A percentile compares a stretch with the other conserved stretches of the same genome.
Conservation (phyloP, 2,797 vertebrate genomes). For the Platyrinchus mystaceus region DNA sequence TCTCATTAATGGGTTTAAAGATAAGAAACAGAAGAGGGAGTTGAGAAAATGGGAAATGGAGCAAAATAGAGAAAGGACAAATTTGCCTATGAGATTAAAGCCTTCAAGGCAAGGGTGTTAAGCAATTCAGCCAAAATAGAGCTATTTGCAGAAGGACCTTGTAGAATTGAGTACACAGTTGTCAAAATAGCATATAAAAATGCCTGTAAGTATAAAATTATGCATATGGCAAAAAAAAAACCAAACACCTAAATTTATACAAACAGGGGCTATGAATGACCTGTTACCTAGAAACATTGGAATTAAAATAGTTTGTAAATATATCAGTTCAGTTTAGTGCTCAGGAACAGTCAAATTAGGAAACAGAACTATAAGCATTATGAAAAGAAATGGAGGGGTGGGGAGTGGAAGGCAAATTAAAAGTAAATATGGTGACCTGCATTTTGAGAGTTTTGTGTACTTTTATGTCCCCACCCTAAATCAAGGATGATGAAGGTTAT, state of each 20-base stretch:
- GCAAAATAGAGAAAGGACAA: background rate
- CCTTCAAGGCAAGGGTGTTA: background rate
- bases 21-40: background rate
- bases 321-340: background rate
- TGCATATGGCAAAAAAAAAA: background rate
- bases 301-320: background rate
- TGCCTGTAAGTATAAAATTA: background rate
- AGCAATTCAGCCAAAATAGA: background rate
- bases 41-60: background rate
- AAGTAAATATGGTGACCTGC: background rate
- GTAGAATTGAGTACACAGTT: background rate
- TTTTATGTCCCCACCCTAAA: background rate
- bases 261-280: background rate
- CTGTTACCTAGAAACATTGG: background rate
- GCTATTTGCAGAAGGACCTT: background rate
- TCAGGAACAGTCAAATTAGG: background rate
- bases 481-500: background rate
- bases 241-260: background rate
- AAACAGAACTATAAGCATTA: background rate
- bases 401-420: accelerated
- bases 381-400: background rate
- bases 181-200: background rate
- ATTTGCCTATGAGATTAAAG: background rate
- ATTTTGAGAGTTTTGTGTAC: background rate
- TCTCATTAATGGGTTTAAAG: background rate